phyloP scores from a whole-genome alignment of 2,888 invertebrate genomes.

The Eupeodes latifasciatus region DNA sequence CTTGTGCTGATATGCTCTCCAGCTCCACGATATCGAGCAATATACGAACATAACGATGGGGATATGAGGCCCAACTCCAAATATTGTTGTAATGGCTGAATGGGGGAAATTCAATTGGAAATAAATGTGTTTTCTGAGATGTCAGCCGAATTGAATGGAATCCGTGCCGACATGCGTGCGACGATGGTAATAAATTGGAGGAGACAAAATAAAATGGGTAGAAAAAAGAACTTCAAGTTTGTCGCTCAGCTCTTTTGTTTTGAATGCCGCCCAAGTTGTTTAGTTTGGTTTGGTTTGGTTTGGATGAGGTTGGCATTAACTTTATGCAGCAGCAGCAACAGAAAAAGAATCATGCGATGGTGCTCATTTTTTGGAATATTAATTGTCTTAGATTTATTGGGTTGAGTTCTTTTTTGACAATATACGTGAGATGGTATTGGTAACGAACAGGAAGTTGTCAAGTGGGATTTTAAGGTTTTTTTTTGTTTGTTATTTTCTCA shows the following conservation, averaged over 20 bases:
- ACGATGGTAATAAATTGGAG: constrained; percentile 61
- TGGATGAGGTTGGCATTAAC: constrained; percentile 40
- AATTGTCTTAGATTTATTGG: constrained; percentile 73
- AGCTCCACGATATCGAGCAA: neutral
- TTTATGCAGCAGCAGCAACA: neutral
- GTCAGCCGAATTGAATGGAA: constrained; percentile 68
- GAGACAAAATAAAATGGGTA: constrained; percentile 1
- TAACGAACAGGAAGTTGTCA: constrained; percentile 54
- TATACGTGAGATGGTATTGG: constrained; percentile 9
- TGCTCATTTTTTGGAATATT: constrained; percentile 53
- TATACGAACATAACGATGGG: constrained; percentile 9
- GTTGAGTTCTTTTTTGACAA: constrained; percentile 12
- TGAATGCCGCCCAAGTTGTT: constrained; percentile 64
- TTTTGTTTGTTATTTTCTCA: neutral
- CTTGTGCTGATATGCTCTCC: neutral
- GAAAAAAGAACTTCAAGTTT: constrained; percentile 52
- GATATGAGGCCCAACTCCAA: constrained; percentile 69
- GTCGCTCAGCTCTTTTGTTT: constrained; percentile 73
- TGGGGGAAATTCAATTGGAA: constrained; percentile 68
- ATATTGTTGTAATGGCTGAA: constrained; percentile 72
- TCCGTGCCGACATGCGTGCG: constrained; percentile 72
- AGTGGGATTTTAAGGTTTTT: constrained; percentile 34
- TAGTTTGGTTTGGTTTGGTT: neutral
- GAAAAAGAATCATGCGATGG: neutral
- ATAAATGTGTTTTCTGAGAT: constrained; percentile 67